Percentiles rank a stretch among this genome's conserved stretches.
Conservation (phyloP, 2,888 invertebrate species). For the Caenorhabditis panamensis region DNA sequence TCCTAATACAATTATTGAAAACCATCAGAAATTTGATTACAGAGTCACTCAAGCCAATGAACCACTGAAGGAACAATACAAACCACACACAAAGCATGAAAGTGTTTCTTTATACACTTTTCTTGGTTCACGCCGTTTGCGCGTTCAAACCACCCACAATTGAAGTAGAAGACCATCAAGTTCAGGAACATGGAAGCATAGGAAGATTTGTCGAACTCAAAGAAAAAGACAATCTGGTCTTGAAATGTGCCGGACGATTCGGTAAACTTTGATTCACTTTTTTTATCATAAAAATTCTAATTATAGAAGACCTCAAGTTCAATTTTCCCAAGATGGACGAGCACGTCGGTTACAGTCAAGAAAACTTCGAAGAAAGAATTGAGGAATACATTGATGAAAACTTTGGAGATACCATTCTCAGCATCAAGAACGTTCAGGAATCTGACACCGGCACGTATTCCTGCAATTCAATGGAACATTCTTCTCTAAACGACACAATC, state of each 20-base stretch:
- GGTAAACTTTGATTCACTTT: constrained; percentile 20
- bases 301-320: constrained; percentile 47
- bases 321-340: constrained; percentile 30
- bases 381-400: constrained; percentile 18
- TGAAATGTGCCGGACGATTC: constrained; percentile 49
- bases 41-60: constrained; percentile 27
- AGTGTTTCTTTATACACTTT: constrained; percentile 1
- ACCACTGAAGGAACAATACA: background rate
- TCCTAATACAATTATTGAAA: background rate
- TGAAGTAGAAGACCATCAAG: constrained; percentile 15
- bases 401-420: constrained; percentile 30
- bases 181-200: constrained; percentile 32
- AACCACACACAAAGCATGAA: constrained; percentile 14
- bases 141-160: constrained; percentile 38
- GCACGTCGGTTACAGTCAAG: constrained; percentile 21
- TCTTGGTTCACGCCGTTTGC: background rate
- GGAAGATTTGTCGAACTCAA: constrained; percentile 58
- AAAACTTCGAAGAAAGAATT: constrained; percentile 19
- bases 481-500: constrained; percentile 53
- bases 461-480: constrained; percentile 48
- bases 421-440: constrained; percentile 35
- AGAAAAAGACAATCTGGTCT: constrained; percentile 35
- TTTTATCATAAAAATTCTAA: background rate
- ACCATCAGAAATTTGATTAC: constrained; percentile 19
- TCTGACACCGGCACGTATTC: constrained; percentile 65